Evolutionary conservation across 2,797 vertebrate species (phyloP).

Genomic region (Clamator glandarius): DNA sequence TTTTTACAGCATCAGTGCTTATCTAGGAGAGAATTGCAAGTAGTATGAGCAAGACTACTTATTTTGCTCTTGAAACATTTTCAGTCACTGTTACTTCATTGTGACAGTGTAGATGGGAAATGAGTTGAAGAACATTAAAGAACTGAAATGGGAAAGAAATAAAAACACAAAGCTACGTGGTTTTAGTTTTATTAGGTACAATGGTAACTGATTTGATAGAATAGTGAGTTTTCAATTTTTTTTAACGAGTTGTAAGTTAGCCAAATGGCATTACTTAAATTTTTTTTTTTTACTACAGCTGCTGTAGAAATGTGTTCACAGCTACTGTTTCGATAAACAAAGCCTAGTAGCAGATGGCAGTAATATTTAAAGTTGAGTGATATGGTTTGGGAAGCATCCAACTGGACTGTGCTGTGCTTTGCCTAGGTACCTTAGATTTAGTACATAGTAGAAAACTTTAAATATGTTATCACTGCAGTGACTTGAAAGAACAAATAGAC

Average conservation of each 20-base stretch:
- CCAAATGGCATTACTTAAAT: conserved; percentile 52
- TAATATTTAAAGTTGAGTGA: conserved; percentile 64
- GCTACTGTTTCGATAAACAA: conserved; percentile 76
- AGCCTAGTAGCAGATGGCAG: conserved; percentile 71
- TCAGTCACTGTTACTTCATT: not conserved
- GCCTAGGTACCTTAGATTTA: conserved; percentile 62
- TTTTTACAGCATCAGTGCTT: not conserved
- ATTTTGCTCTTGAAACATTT: not conserved
- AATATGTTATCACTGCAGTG: conserved; percentile 43
- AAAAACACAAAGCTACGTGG: not conserved
- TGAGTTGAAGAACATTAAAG: not conserved
- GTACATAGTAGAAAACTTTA: conserved; percentile 44
- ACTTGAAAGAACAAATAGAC: conserved; percentile 60
- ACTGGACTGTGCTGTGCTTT: conserved; percentile 62
- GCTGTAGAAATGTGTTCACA: conserved; percentile 67
- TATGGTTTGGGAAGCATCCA: conserved; percentile 60
- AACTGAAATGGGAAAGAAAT: not conserved
- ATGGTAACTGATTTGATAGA: not conserved
- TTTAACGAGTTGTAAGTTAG: conserved; percentile 41
- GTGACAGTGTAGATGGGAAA: not conserved
- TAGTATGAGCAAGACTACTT: not conserved
- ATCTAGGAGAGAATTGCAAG: not conserved
- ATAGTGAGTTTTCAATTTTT: not conserved
- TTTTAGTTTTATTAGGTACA: not conserved
- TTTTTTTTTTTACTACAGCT: conserved; percentile 62